These are phyloP conservation scores for Phengaris arion DNA, from an alignment of 2,888 invertebrate genomes.

Conservation along the genomic window DNA sequence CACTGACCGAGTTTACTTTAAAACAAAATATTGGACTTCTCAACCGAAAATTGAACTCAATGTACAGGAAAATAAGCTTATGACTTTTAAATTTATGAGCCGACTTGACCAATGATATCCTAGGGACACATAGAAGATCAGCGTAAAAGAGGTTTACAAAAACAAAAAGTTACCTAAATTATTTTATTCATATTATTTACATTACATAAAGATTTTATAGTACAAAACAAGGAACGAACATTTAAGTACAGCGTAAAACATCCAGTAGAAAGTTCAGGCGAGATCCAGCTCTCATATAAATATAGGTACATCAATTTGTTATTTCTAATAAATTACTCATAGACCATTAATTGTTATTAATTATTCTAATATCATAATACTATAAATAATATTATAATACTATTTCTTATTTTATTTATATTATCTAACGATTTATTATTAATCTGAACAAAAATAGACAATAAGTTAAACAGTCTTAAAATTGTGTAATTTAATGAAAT, in stretches of 20 bases:
- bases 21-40: no score
- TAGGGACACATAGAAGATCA: background rate
- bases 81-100: no score
- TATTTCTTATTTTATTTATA: background rate
- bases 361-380: background rate
- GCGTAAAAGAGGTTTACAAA: background rate
- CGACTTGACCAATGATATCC: background rate
- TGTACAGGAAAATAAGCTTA: no score
- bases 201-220: slow-evolving; percentile 25
- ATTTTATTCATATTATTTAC: slow-evolving; percentile 21
- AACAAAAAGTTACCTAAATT: background rate
- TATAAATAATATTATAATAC: background rate
- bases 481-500: background rate
- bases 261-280: slow-evolving; percentile 23
- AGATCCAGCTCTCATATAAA: slow-evolving; percentile 20
- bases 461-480: slow-evolving; percentile 3
- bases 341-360: background rate
- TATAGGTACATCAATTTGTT: slow-evolving; percentile 16
- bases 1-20: no score
- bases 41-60: no score
- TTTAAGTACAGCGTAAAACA: background rate
- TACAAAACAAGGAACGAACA: slow-evolving; percentile 25
- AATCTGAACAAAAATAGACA: background rate
- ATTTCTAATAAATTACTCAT: slow-evolving; percentile 1
- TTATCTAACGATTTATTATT: background rate